Evolutionary conservation across 2,113 vertebrate species (phyloP).

Genomic region (Actinemys pallida): DNA sequence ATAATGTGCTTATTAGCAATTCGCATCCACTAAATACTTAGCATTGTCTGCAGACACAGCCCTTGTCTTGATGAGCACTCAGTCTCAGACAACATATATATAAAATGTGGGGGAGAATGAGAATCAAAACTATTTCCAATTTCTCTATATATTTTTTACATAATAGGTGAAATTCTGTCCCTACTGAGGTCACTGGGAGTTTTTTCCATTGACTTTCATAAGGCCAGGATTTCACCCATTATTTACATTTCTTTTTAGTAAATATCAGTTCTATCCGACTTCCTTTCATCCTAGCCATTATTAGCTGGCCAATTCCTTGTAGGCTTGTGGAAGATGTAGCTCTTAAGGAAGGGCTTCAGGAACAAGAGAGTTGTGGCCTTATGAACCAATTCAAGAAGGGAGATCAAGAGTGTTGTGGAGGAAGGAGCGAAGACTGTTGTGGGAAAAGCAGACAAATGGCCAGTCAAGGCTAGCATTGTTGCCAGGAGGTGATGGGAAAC

Average conservation of each 20-base stretch:
- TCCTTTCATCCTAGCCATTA: background rate
- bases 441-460: background rate
- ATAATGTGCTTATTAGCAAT: background rate
- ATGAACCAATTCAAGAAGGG: background rate
- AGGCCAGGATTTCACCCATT: background rate
- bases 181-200: background rate
- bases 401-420: background rate
- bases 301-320: background rate
- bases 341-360: background rate
- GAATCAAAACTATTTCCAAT: background rate
- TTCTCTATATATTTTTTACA: background rate
- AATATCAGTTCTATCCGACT: background rate
- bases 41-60: background rate
- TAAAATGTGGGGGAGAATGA: background rate
- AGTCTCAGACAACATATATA: background rate
- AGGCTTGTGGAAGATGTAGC: background rate
- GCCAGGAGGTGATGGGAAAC: background rate
- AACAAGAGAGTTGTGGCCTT: background rate
- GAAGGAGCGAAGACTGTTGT: background rate
- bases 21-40: background rate
- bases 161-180: rapidly evolving
- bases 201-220: background rate
- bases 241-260: background rate
- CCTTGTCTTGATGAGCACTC: background rate
- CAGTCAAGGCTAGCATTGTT: background rate